Evolutionary conservation across 2,797 vertebrate species (phyloP), one percentile per base, ranked within the genome.

Genomic region (Enteromius paludinosus): DNA sequence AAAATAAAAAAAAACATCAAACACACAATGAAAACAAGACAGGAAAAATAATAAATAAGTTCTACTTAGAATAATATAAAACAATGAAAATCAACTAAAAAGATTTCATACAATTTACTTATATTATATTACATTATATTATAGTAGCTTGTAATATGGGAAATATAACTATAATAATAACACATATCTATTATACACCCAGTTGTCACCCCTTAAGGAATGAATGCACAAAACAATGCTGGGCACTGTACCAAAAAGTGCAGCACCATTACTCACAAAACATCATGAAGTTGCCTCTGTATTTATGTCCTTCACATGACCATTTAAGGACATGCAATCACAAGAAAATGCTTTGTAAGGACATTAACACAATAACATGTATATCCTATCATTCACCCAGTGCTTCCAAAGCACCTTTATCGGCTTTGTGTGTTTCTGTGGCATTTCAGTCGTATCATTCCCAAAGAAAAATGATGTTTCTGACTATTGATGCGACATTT

Each of bases 401-500:
- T 20, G 33, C 59, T 25, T 73, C 54, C 30, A 74, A 17, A 43
- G 45, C 17, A 28, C 7, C 20, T 35, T 11, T 11, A 28, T 17
- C 11, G 2, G 61, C 23, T 81, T 33, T 23, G 56, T 15, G 17
- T 56, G 47, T 52, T 17, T 28, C 45, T n/a, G 45, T 43, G 45
- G 17, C 59, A 54, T 74, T 82, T 65, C 30, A 10, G 30, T 65
- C 30, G 30, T 66, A 65, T 66, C 33, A 41, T 38, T 66, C 25
- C 11, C 61, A 74, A 65, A 74, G 9, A 54, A 65, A 82, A 81
- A 75, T 43, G 11, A 73, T 75, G 71, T 73, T 66, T 41, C 1
- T 18, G 45, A 25, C 45, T 56, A 82, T 75, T n/a, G 30, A 73
- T 81, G 79, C 12, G 30, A 81, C 70, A 74, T 81, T 82, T 75